Base-by-base conservation (phyloP, 2,113 vertebrate species). In the Alethe diademata region DNA sequence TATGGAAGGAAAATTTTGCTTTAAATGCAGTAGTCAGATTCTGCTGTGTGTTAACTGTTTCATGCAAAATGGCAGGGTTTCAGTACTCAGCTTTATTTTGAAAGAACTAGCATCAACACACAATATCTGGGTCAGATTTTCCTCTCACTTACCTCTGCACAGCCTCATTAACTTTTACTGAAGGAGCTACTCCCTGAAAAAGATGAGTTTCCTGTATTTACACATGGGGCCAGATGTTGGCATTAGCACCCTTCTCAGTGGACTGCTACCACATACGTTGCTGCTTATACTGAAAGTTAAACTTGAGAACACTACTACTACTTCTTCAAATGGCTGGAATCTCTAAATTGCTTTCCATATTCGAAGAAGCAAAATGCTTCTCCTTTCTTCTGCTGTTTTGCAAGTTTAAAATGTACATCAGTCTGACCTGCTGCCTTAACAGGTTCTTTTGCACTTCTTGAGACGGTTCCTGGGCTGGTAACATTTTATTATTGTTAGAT, bases 161-260 rank as follows among this genome's bases (percentile, higher is more conserved):
- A 79, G 82, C 75, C 81, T 88, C 86, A 29, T 94, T 94, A 95
- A 86, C 57, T 95, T 96, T 86, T 75, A 84, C 71, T 45, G 43
- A 67, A 40, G 51, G 65, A 86, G 36, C 36, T 56, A 60, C 48
- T 93, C 60, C 82, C 42, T 74, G 36, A 29, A 56, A 78, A 88
- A 79, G 71, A 29, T 23, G 45, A 31, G 24, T 79, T 88, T 86
- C 64, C 65, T 36, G 13, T 74, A 38, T 47, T 80, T 93, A 61
- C 45, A 19, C 4, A 0, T 12, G 14, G 26, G 79, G 26, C 67
- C 74, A 76, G 53, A 11, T 8, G 3, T 38, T 61, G 83, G 50
- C 38, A 25, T 79, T 76, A 90, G 75, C 61, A 84, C 40, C 53
- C 69, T 80, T 84, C 75, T 80, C 25, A 29, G 69, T 16, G 53